phyloP scores from a whole-genome alignment of 2,113 vertebrate species.

The Cottus gobio region DNA sequence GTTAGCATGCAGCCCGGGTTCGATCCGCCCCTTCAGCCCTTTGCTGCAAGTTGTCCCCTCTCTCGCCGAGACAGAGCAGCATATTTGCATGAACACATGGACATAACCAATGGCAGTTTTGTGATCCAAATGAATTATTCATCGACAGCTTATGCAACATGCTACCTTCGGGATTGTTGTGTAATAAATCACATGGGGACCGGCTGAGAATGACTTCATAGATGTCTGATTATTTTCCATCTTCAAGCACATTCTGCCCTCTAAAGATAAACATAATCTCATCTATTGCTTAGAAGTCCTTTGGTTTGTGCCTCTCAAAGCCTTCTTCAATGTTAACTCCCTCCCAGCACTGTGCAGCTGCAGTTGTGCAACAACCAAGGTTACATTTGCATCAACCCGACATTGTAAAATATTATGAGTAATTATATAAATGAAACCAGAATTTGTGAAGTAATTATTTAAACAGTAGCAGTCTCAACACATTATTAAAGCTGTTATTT shows the following conservation, averaged over 20 bases:
- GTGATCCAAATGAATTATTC: not conserved
- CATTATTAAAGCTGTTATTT: too few relatives aligned
- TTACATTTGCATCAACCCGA: conserved; percentile 6
- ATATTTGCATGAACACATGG: too few relatives aligned
- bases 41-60: too few relatives aligned
- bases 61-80: too few relatives aligned
- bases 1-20: too few relatives aligned
- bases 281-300: conserved; percentile 19
- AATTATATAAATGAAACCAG: not conserved
- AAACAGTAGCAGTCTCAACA: too few relatives aligned
- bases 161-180: conserved; percentile 19
- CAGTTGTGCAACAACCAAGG: conserved; percentile 11
- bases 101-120: not conserved
- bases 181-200: conserved; percentile 10
- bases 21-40: too few relatives aligned
- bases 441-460: not conserved
- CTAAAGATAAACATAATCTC: conserved; percentile 4
- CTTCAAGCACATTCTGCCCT: not conserved
- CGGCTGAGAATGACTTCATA: not conserved
- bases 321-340: conserved; percentile 29
- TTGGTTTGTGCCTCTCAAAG: conserved; percentile 2
- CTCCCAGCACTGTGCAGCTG: not conserved
- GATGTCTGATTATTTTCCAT: not conserved
- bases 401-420: not conserved
- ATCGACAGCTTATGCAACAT: conserved; percentile 25